A percentile compares a stretch with the other conserved stretches of the same genome.
Evolutionary conservation across 2,797 vertebrate species (phyloP).

Genomic region (Diplodus puntazzo): DNA sequence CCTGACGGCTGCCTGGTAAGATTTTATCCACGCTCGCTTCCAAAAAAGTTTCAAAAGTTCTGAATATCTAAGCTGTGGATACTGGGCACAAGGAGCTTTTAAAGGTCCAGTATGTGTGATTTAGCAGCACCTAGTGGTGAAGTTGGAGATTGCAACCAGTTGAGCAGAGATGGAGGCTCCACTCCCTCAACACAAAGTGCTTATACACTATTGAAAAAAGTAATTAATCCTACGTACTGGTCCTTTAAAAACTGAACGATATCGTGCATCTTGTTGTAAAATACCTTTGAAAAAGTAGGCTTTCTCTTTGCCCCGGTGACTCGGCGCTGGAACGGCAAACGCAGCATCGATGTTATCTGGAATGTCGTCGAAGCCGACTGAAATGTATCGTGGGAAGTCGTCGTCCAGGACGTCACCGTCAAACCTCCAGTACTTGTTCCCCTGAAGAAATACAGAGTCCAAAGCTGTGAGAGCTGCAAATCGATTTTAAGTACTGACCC

Average conservation of each 20-base stretch:
- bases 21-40: background rate
- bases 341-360: constrained; percentile 88
- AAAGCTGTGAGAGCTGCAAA: background rate
- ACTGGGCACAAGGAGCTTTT: too few species aligned
- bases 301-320: constrained; percentile 87
- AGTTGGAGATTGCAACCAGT: too few species aligned
- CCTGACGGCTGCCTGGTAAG: background rate
- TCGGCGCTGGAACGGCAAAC: constrained; percentile 90
- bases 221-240: background rate
- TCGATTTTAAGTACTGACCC: background rate
- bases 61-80: too few species aligned
- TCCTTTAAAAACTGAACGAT: background rate
- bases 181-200: too few species aligned
- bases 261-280: background rate
- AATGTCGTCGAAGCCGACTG: constrained; percentile 88
- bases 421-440: constrained; percentile 94
- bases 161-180: too few species aligned
- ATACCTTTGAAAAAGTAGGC: constrained; percentile 97
- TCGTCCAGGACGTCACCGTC: constrained; percentile 89
- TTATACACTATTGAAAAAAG: too few species aligned
- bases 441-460: constrained; percentile 77
- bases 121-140: too few species aligned
- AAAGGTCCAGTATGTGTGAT: too few species aligned
- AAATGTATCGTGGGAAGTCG: constrained; percentile 89
- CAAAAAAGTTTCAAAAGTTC: background rate